Base-by-base conservation (phyloP, 2,888 invertebrate species). In the Sinhomidia bicolor region DNA sequence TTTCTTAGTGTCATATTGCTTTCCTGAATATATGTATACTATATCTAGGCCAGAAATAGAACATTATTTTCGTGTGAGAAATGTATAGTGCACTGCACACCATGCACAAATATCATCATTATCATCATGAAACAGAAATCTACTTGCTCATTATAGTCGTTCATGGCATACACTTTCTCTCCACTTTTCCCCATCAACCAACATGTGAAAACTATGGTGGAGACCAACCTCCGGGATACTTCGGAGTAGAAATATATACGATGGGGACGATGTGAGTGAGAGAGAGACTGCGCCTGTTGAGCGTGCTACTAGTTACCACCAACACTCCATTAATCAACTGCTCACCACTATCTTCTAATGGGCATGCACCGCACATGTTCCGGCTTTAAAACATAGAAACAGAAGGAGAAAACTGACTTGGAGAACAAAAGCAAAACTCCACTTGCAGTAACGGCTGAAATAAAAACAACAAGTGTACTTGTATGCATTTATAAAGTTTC, bases 211-310 rank as follows among this genome's bases (percentile, higher is more conserved):
- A 20, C 44, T 81, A 60, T n/a, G n/a, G 32, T 12, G 29, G 74
- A 54, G 74, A 20, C 17, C 84, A 76, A 76, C 74, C 71, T 54
- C 86, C 86, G 86, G 86, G 81, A 54, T 74, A 36, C 32, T 87
- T 57, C 86, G 86, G 74, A 81, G 44, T 76, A 60, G 9, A 81
- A 51, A 32, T 65, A 60, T 32, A 7, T 0, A 65, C 1, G 7
- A n/a, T 26, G 65, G n/a, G 23, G 36, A 41, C 68, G 71, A 23
- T 71, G 17, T 10, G 5, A 68, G 3, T 20, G 14, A 23, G 12
- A 79, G 51, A 20, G 80, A 81, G 86, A 80, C 86, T 87, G 86
- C 86, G 86, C 86, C 81, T 87, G 81, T 87, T 87, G 86, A 87
- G 54, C 79, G 23, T 65, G 23, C 23, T 65, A 29, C 23, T 20